Conservation (phyloP, 2,797 vertebrate species). For the Denticeps clupeoides region DNA sequence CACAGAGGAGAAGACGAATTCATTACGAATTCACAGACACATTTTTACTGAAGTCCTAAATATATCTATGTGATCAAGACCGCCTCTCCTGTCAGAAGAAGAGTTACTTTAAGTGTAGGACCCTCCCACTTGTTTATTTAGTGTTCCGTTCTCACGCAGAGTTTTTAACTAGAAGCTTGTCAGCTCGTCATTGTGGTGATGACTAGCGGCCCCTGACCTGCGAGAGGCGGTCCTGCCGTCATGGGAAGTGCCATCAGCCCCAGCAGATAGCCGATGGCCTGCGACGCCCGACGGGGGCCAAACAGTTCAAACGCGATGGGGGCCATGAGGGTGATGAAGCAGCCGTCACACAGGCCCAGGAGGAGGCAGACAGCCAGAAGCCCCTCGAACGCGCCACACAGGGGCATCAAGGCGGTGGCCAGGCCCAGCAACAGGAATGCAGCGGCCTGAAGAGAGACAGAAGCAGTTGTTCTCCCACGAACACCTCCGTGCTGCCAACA, state of each 20-base stretch:
- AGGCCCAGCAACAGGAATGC: constrained; percentile 62
- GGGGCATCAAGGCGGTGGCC: constrained; percentile 67
- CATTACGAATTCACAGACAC: too few relatives aligned
- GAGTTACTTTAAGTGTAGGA: too few relatives aligned
- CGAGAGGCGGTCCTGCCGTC: constrained; percentile 63
- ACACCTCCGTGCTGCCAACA: too few relatives aligned
- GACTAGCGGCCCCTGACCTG: constrained; percentile 44
- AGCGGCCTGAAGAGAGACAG: constrained; percentile 39
- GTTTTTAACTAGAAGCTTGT: too few relatives aligned
- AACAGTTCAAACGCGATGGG: constrained; percentile 68
- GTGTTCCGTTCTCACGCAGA: neutral
- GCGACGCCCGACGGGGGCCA: constrained; percentile 66
- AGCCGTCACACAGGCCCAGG: constrained; percentile 64
- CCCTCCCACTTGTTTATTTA: too few relatives aligned
- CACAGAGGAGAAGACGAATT: neutral
- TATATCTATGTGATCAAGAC: too few relatives aligned
- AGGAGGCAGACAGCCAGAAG: constrained; percentile 67
- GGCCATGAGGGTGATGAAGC: constrained; percentile 70
- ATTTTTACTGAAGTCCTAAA: too few relatives aligned
- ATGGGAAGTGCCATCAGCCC: constrained; percentile 68
- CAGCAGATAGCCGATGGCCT: constrained; percentile 69
- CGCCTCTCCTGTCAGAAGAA: too few relatives aligned
- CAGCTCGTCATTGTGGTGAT: too few relatives aligned
- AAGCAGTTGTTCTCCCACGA: too few relatives aligned
- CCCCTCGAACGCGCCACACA: constrained; percentile 56